These are phyloP conservation scores for Porites lutea DNA, from an alignment of 64 coral and sea anemone species.

Conservation along the genomic window DNA sequence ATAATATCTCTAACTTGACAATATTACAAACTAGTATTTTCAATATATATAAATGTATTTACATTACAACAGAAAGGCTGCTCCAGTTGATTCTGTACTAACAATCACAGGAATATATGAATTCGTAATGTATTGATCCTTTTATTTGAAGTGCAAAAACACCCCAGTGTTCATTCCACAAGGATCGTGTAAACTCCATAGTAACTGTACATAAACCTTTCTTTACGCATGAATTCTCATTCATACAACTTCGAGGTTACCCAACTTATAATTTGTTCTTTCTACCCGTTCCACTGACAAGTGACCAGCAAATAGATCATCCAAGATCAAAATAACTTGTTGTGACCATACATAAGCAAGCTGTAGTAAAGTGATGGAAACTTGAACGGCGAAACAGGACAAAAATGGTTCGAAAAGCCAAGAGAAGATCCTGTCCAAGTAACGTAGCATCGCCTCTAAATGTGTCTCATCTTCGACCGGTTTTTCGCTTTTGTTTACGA, in stretches of 20 bases:
- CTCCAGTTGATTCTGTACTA: neutral
- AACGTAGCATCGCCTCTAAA: neutral
- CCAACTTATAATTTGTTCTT: neutral
- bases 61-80: neutral
- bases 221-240: neutral
- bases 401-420: constrained; percentile 29
- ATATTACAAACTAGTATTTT: neutral
- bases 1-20: neutral
- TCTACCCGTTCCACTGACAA: neutral
- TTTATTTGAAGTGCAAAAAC: neutral
- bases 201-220: neutral
- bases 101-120: neutral
- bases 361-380: constrained; percentile 24
- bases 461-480: neutral
- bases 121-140: neutral
- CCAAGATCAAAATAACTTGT: constrained; percentile 16
- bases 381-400: constrained; percentile 49
- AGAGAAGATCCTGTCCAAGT: neutral
- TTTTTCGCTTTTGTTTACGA: constrained; percentile 32
- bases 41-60: neutral
- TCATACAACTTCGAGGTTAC: constrained; percentile 31
- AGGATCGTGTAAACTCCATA: neutral
- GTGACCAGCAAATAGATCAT: constrained; percentile 30
- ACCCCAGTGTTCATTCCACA: neutral
- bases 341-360: constrained; percentile 17